Base-by-base conservation (phyloP, 2,888 invertebrate genomes). In the Entomobrya proxima region DNA sequence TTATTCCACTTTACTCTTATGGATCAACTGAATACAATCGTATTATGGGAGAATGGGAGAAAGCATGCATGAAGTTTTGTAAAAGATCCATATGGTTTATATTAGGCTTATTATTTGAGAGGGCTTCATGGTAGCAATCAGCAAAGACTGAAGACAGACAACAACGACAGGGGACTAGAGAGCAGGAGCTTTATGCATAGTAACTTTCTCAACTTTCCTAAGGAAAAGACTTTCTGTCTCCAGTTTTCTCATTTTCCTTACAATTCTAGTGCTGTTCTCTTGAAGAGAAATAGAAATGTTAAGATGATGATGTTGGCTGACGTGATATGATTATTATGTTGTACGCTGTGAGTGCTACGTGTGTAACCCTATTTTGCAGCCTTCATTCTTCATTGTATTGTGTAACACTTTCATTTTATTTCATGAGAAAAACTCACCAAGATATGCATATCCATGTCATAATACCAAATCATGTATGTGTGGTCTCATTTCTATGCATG, bases 241-340 rank as follows among this genome's bases (percentile, higher is more conserved):
- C 37, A n/a, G n/a, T 35, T 9, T 37, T 32, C 30, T 58, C 13
- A 1, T 58, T 21, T 61, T 13, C n/a, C 32, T 13, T 11, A 32
- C 61, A n/a, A n/a, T 61, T 32, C 61, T 55, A 11, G 24, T 61
- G n/a, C 64, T 37, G 35, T 64, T 37, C 27, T 27, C 27, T 55
- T 13, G 15, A 37, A 15, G 32, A 37, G 5, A 37, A 64, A 64
- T 64, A 37, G 64, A 64, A 64, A 64, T 64, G 64, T 64, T 64
- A 64, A 37, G 64, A 35, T 64, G 64, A 64, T 35, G 64, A 64
- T 64, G 32, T 64, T 5, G 37, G 64, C 37, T 64, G 64, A 64
- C 35, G 64, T 64, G 64, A 35, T 30, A 61, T 3, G 35, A 37
- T 64, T 64, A 64, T 64, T n/a, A n/a, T n/a, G n/a, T n/a, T 64